Base-by-base conservation (phyloP, 2,797 vertebrate species). In the Glyptemys insculpta region DNA sequence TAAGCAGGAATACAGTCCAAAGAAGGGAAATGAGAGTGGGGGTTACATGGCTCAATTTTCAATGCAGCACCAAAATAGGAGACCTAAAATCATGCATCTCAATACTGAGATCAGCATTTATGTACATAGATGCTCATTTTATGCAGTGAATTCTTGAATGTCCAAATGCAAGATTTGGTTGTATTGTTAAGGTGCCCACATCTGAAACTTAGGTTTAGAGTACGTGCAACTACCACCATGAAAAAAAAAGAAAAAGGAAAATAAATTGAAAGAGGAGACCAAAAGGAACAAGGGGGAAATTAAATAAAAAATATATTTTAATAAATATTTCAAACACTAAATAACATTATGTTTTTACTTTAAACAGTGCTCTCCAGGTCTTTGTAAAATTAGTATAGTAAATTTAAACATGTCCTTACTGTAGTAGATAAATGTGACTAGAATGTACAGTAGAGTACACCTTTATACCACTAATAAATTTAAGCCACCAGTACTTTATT, bases 261-360 rank as follows among this genome's bases (percentile, higher is more conserved):
- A 62, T 15, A 89, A 91, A 68, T 41, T 62, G 9, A 95, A 93
- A 95, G 6, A 5, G 18, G 1, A 88, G 7, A 81, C 31, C 1
- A 23, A 68, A 90, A 83, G 74, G 29, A 83, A 89, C 18, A 21
- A 54, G 10, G 25, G 18, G 31, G 6, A 86, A 86, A 5, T 62
- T 4, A 81, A 6, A 52, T 82, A 85, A 47, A 18, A 29, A 2
- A 2, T n/a, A 91, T 7, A 49, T 2, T n/a, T 27, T 68, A 93
- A 91, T 54, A 29, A 47, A 74, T 54, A 87, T 83, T 92, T 95
- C 79, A 90, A 88, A 90, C n/a, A 65, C 21, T 62, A 78, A 34
- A 19, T 88, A 52, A 31, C 74, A 86, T 14, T 84, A 84, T 68
- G 25, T 11, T 72, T 91, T 94, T 92, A 21, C 23, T 88, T 83